Evolutionary conservation across 2,113 vertebrate genomes (phyloP).

Genomic region (Crotalus viridis): DNA sequence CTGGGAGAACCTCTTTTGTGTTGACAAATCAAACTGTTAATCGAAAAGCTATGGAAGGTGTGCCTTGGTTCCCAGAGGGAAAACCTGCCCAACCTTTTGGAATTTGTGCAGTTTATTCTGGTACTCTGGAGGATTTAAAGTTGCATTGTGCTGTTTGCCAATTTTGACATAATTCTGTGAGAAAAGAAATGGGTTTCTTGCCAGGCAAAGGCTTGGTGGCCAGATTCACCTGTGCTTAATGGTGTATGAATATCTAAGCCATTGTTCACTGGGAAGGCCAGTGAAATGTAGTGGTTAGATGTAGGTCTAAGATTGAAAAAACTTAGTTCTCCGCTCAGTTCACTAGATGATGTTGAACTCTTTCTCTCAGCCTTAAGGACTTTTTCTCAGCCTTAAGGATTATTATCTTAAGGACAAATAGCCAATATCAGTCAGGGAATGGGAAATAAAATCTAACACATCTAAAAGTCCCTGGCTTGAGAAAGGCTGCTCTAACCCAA

Average conservation of each 20-base stretch:
- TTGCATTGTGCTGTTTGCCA: neutral
- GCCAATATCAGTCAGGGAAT: neutral
- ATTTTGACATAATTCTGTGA: neutral
- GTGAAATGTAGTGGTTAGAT: neutral
- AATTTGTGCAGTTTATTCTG: constrained; percentile 29
- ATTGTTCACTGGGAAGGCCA: neutral
- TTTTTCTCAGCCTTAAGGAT: neutral
- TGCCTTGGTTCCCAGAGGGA: constrained; percentile 55
- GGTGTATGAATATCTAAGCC: neutral
- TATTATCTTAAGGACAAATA: neutral
- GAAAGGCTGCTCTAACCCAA: neutral
- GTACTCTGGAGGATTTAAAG: neutral
- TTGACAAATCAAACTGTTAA: constrained; percentile 38
- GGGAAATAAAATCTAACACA: neutral
- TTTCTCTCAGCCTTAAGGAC: neutral
- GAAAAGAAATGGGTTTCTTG: neutral
- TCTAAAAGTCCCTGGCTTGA: neutral
- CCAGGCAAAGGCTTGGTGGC: neutral
- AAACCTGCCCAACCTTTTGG: constrained; percentile 11
- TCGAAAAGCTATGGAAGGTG: constrained; percentile 46
- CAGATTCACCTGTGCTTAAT: neutral
- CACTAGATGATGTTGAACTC: neutral
- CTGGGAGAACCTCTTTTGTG: constrained; percentile 54
- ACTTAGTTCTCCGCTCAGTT: neutral
- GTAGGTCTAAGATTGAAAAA: neutral